A percentile compares a stretch with the other conserved stretches of the same genome.
These are phyloP conservation scores for Mantis religiosa DNA, from an alignment of 2,888 invertebrate genomes.

Conservation along the genomic window DNA sequence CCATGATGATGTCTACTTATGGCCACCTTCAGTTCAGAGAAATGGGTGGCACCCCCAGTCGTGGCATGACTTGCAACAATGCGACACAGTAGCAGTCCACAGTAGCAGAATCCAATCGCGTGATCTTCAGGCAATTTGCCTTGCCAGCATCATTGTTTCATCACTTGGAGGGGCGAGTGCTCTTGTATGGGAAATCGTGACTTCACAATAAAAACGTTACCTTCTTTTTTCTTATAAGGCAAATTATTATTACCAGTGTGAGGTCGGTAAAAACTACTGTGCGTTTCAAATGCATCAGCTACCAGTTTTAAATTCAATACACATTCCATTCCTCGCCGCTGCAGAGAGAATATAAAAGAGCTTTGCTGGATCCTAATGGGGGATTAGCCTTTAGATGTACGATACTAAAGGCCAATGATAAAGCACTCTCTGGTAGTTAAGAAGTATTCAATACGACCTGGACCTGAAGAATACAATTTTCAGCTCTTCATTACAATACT, in stretches of 20 bases:
- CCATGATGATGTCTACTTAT: background rate
- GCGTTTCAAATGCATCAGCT: background rate
- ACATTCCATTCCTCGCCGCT: background rate
- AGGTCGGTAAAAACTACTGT: background rate
- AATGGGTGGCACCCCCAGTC: background rate
- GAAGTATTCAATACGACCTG: background rate
- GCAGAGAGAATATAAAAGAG: background rate
- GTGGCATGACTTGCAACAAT: background rate
- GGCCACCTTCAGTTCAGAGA: background rate
- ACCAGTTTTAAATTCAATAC: background rate
- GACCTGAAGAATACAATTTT: too few relatives aligned
- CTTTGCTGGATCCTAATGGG: background rate
- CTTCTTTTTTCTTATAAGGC: background rate
- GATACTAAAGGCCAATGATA: background rate
- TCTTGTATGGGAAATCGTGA: background rate
- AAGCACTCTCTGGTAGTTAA: background rate
- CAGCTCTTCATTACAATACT: too few relatives aligned
- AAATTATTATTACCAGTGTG: background rate
- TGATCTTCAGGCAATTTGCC: background rate
- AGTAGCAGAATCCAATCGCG: background rate
- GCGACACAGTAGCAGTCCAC: background rate
- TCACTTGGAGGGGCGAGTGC: background rate
- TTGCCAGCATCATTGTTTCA: background rate
- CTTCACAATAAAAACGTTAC: background rate
- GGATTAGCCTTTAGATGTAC: background rate